phyloP scores from a whole-genome alignment of 2,888 invertebrate species.

The Patella depressa region DNA sequence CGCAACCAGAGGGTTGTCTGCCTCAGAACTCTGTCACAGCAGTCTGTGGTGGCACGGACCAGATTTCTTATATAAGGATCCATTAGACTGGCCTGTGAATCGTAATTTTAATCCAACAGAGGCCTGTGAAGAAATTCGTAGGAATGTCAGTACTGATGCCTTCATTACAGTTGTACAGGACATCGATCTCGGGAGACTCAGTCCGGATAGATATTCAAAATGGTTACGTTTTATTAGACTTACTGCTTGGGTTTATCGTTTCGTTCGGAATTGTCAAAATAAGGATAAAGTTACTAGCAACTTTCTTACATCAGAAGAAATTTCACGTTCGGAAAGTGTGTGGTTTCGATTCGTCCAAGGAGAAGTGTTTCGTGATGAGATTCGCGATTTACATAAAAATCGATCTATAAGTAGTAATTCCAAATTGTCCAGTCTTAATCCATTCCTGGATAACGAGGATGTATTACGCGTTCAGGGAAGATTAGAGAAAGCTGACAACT shows the following conservation, averaged over 20 bases:
- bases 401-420: background rate
- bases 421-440: background rate
- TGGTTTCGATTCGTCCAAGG: background rate
- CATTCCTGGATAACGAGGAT: background rate
- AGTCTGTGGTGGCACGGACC: background rate
- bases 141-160: background rate
- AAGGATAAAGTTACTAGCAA: background rate
- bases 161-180: background rate
- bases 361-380: background rate
- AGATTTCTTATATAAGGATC: background rate
- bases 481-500: constrained; percentile 18
- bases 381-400: background rate
- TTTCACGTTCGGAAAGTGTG: background rate
- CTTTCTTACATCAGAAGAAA: background rate
- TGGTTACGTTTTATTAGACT: background rate
- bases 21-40: background rate
- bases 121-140: background rate
- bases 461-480: constrained; percentile 19
- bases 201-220: background rate
- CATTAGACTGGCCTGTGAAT: background rate
- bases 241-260: background rate
- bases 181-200: background rate
- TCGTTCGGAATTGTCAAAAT: background rate
- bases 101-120: background rate
- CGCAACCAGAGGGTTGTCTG: background rate